A percentile compares a stretch with the other conserved stretches of the same genome.
These are phyloP conservation scores for Tiliacea aurago DNA, from an alignment of 2,888 invertebrate genomes.

Conservation along the genomic window DNA sequence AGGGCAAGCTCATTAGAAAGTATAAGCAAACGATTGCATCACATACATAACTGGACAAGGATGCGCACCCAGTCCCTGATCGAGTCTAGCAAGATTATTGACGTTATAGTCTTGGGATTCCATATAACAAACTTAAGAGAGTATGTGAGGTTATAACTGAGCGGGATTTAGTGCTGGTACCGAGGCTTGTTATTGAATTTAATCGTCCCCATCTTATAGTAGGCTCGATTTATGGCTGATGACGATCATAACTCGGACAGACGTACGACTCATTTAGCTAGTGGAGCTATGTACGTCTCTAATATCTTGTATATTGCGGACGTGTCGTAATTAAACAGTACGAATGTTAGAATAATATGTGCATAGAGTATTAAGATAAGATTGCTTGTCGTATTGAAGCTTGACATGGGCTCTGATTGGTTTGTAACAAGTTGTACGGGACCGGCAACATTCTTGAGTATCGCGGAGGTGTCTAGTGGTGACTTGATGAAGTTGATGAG, in stretches of 20 bases:
- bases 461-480: slow-evolving; percentile 44
- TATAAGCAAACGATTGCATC: slow-evolving; percentile 77
- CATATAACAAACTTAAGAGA: slow-evolving; percentile 64
- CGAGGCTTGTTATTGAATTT: slow-evolving; percentile 65
- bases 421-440: slow-evolving; percentile 67
- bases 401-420: slow-evolving; percentile 62
- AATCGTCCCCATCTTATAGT: slow-evolving; percentile 56
- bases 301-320: slow-evolving; percentile 40
- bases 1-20: slow-evolving; percentile 79
- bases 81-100: slow-evolving; percentile 70
- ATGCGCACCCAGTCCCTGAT: slow-evolving; percentile 67
- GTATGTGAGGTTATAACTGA: slow-evolving; percentile 57
- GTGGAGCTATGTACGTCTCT: slow-evolving; percentile 22
- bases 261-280: slow-evolving; percentile 49
- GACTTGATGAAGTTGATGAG: slow-evolving; percentile 64
- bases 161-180: slow-evolving; percentile 60
- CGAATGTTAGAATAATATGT: slow-evolving; percentile 43
- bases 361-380: slow-evolving; percentile 38
- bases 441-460: slow-evolving; percentile 69
- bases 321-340: slow-evolving; percentile 45
- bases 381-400: slow-evolving; percentile 35
- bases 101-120: slow-evolving; percentile 60
- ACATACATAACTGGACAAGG: slow-evolving; percentile 69
- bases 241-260: slow-evolving; percentile 51
- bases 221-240: slow-evolving; percentile 57